Evolutionary conservation across 2,113 vertebrate genomes (phyloP).

Genomic region (Acanthisitta chloris): DNA sequence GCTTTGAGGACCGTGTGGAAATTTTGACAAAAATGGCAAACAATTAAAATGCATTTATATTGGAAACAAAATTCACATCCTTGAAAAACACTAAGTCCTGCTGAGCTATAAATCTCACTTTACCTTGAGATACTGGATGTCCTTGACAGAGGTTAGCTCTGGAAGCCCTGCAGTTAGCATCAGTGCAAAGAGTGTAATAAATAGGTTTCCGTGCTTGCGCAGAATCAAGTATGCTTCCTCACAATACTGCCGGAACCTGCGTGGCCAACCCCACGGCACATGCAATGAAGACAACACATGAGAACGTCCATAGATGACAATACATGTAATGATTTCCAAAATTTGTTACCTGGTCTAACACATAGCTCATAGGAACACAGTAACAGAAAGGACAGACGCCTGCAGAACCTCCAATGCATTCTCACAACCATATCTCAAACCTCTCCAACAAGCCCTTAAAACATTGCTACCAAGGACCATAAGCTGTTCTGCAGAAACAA

Average conservation of each 20-base stretch:
- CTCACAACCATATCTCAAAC: background rate
- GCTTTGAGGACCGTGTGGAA: background rate
- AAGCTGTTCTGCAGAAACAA: background rate
- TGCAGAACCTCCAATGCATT: background rate
- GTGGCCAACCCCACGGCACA: background rate
- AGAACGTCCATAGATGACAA: background rate
- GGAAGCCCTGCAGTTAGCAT: conserved; percentile 97
- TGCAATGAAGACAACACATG: background rate
- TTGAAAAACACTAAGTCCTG: background rate
- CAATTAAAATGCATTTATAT: background rate
- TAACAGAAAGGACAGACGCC: background rate
- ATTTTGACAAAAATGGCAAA: background rate
- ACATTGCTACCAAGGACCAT: background rate
- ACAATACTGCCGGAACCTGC: conserved; percentile 94
- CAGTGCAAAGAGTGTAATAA: conserved; percentile 97
- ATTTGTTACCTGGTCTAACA: background rate
- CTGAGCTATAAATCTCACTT: background rate
- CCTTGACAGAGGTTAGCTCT: conserved; percentile 95
- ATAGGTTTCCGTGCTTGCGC: conserved; percentile 92
- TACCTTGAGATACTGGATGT: conserved; percentile 99
- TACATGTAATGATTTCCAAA: accelerated
- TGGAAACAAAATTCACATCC: background rate
- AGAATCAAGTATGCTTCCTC: conserved; percentile 94
- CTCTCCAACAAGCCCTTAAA: background rate
- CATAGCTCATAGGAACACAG: accelerated